These are phyloP conservation scores for Alligator sinensis DNA, from an alignment of 2,113 vertebrate species.

Conservation along the genomic window DNA sequence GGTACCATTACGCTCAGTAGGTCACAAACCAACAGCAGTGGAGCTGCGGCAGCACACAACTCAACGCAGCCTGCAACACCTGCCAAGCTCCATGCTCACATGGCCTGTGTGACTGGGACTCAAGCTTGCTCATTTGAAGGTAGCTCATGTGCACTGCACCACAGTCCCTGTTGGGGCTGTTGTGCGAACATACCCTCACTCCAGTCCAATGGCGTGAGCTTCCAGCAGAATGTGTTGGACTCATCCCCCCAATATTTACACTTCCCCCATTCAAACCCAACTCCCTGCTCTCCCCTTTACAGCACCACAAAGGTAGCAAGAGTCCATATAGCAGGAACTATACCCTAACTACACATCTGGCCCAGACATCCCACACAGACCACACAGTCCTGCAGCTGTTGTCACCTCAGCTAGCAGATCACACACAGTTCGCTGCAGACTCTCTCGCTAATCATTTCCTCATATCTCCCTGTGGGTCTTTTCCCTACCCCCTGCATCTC, in stretches of 20 bases:
- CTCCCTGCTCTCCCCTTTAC: not conserved
- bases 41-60: too few relatives aligned
- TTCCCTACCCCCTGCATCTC: not conserved
- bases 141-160: too few relatives aligned
- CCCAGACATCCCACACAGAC: not conserved
- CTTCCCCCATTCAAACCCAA: too few relatives aligned
- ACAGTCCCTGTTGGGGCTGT: too few relatives aligned
- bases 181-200: not conserved
- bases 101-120: too few relatives aligned
- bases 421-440: fast-evolving
- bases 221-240: not conserved
- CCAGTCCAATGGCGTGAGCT: not conserved
- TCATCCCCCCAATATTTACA: not conserved
- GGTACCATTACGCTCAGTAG: too few relatives aligned
- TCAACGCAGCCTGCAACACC: too few relatives aligned
- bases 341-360: not conserved
- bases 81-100: too few relatives aligned
- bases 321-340: not conserved
- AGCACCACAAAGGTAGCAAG: not conserved
- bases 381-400: not conserved
- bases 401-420: not conserved
- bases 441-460: fast-evolving
- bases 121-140: too few relatives aligned
- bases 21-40: too few relatives aligned
- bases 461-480: fast-evolving